phyloP scores from a whole-genome alignment of 2,888 invertebrate species.

The Laspeyria flexula region DNA sequence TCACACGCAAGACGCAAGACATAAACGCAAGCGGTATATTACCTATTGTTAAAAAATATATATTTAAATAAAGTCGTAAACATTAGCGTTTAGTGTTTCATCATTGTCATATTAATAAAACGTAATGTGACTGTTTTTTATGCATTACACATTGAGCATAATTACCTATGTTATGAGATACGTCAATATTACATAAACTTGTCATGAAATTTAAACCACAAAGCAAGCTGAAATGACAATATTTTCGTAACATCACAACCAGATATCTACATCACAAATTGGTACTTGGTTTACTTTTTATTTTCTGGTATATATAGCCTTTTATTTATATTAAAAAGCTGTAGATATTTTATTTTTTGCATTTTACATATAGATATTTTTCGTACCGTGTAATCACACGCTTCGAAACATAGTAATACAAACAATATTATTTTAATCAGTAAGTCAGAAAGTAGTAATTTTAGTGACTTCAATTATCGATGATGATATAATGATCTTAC shows the following conservation, averaged over 20 bases:
- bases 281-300: too few species aligned
- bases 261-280: too few species aligned
- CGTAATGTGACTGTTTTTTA: neutral
- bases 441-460: too few species aligned
- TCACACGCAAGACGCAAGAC: constrained; percentile 41
- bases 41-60: constrained; percentile 8
- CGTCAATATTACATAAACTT: neutral
- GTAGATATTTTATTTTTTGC: too few species aligned
- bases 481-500: too few species aligned
- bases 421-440: too few species aligned
- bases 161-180: neutral
- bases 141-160: neutral
- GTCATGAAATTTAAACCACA: neutral
- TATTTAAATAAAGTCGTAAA: neutral
- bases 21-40: constrained; percentile 37
- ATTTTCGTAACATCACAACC: neutral
- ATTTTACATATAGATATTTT: too few species aligned
- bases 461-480: too few species aligned
- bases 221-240: neutral
- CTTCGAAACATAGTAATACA: too few species aligned
- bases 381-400: too few species aligned
- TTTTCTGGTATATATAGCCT: too few species aligned
- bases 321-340: too few species aligned
- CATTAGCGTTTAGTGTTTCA: neutral
- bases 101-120: neutral